These are phyloP conservation scores for Drosophila auraria DNA, from an alignment of 1,140 invertebrate species.

Conservation along the genomic window DNA sequence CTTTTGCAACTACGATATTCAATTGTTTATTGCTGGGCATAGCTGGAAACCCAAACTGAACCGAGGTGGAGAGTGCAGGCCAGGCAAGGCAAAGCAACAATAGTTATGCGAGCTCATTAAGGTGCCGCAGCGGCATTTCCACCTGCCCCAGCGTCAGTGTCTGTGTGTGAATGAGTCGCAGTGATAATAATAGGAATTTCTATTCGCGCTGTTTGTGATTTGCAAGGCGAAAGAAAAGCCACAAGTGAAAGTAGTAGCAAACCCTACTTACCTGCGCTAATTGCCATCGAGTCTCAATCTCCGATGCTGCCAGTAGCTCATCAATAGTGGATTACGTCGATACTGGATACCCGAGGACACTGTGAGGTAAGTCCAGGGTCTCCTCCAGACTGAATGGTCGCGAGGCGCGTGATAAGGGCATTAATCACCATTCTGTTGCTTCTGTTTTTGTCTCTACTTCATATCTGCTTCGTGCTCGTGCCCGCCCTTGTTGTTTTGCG, in stretches of 20 bases:
- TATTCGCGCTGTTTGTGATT: slow-evolving; percentile 57
- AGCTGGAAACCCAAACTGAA: slow-evolving; percentile 17
- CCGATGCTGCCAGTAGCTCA: slow-evolving; percentile 1
- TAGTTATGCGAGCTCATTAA: slow-evolving; percentile 30
- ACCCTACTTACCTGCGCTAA: slow-evolving; percentile 26
- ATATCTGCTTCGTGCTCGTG: slow-evolving; percentile 2
- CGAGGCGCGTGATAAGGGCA: slow-evolving; percentile 19
- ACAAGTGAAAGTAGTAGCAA: slow-evolving; percentile 65
- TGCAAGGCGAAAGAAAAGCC: slow-evolving; percentile 48
- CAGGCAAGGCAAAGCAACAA: slow-evolving; percentile 25
- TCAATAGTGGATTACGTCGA: slow-evolving; percentile 26
- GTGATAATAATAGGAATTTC: slow-evolving; percentile 61
- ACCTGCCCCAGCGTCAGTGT: slow-evolving; percentile 40
- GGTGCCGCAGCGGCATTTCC: slow-evolving; percentile 46
- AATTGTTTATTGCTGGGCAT: slow-evolving; percentile 56
- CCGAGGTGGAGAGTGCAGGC: slow-evolving; percentile 7
- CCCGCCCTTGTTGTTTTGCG: slow-evolving; percentile 1
- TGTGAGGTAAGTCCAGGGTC: neutral
- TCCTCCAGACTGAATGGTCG: neutral
- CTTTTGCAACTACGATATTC: slow-evolving; percentile 49
- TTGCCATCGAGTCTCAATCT: slow-evolving; percentile 21
- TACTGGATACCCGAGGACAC: neutral
- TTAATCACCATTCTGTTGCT: slow-evolving; percentile 30
- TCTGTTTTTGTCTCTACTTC: slow-evolving; percentile 16
- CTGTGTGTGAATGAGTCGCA: slow-evolving; percentile 10